A percentile compares a stretch with the other conserved stretches of the same genome.
phyloP scores from a whole-genome alignment of 2,797 vertebrate species.

The Microctenopoma steveboyesi region DNA sequence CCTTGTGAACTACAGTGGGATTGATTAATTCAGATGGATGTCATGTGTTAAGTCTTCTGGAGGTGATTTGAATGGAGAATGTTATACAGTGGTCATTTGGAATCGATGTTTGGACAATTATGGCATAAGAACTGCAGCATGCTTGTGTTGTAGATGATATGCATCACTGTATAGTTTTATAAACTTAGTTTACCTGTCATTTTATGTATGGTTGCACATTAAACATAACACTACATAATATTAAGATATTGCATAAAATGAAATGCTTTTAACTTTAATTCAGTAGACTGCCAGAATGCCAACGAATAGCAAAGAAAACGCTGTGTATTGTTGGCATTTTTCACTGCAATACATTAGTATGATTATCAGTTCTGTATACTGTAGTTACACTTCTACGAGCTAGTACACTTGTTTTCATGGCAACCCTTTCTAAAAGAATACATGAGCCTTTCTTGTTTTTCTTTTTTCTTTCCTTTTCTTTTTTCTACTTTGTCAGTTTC shows the following conservation, averaged over 20 bases:
- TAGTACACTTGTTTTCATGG: slow-evolving; percentile 25
- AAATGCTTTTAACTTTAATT: neutral
- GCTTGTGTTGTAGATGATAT: slow-evolving; percentile 9
- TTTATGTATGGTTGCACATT: neutral
- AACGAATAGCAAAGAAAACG: neutral
- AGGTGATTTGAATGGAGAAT: slow-evolving; percentile 40
- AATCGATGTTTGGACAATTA: slow-evolving; percentile 29
- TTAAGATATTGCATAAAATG: neutral
- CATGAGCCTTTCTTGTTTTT: neutral
- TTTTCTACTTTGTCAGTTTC: slow-evolving; percentile 21
- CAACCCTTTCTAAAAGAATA: slow-evolving; percentile 31
- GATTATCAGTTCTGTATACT: slow-evolving; percentile 16
- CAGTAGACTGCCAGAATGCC: neutral
- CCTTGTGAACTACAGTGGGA: slow-evolving; percentile 29
- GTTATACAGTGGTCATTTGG: slow-evolving; percentile 1
- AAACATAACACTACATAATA: neutral
- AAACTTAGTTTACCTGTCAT: neutral
- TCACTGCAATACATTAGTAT: neutral
- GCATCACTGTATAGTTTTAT: neutral
- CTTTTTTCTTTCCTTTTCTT: neutral
- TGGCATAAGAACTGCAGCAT: neutral
- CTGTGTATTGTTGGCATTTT: neutral
- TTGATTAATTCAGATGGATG: slow-evolving; percentile 51
- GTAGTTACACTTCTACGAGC: slow-evolving; percentile 18
- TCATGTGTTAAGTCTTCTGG: slow-evolving; percentile 50